Evolutionary conservation across 2,888 invertebrate genomes (phyloP), one percentile per base, ranked within the genome.

Genomic region (Xestia sexstrigata): DNA sequence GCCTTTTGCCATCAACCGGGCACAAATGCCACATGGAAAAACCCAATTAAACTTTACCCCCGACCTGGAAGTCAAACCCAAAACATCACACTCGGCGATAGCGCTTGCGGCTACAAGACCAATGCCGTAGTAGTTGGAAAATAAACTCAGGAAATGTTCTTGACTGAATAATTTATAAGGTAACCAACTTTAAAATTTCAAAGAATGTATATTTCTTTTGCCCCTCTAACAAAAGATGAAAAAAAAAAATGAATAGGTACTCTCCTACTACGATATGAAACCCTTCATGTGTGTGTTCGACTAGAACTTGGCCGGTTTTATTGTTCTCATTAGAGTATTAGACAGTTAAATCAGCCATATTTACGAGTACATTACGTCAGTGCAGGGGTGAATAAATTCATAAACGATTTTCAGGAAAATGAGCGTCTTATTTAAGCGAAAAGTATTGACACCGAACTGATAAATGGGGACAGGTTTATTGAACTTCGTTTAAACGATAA

Each of bases 391-490:
- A 78, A 73, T 73, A 73, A 58, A 70, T 78, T 52, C 68, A 68
- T 65, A 83, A 58, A 66, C 23, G n/a, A 8, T 30, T 71, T 72
- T 58, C 66, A 70, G 26, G 39, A 52, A 77, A 82, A 78, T 70
- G 42, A 62, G 42, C 20, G n/a, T 30, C 65, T 66, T 60, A 42
- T 42, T 78, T 58, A 8, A 70, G 26, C 1, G 26, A 42, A 1
- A 66, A 23, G 35, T 26, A 69, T 58, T 66, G 65, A 60, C 6
- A 35, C 8, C 11, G 39, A n/a, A 55, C n/a, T 11, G n/a, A 55
- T 55, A n/a, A 55, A 55, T 5, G n/a, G 13, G n/a, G n/a, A 55
- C n/a, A 42, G 15, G 55, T 70, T 63, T 58, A 49, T 58, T 71
- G 58, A 81, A 77, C 49, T 71, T 23, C 35, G 2, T 49, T 35